phyloP scores from a whole-genome alignment of 2,113 vertebrate species.

The Myrmecobius fasciatus region DNA sequence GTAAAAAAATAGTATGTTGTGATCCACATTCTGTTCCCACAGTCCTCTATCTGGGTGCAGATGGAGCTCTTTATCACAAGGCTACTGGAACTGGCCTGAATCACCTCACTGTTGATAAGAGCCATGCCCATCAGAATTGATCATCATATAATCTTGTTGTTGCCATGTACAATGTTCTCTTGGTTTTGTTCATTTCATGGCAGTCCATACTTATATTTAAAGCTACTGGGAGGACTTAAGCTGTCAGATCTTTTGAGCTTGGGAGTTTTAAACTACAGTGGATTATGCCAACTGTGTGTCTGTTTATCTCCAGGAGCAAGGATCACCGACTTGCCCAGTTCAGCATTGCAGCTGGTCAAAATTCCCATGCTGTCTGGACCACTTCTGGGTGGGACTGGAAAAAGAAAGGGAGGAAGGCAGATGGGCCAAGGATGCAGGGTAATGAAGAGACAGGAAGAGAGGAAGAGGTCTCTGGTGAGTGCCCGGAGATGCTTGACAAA shows the following conservation, averaged over 20 bases:
- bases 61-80: too few species aligned
- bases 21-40: too few species aligned
- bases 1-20: too few species aligned
- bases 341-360: not conserved
- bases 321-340: not conserved
- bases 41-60: too few species aligned
- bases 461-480: not conserved
- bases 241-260: not conserved
- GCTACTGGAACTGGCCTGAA: too few species aligned
- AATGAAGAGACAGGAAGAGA: not conserved
- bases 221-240: not conserved
- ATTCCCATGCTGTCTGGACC: not conserved
- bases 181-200: not conserved
- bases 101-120: too few species aligned
- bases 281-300: not conserved
- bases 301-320: not conserved
- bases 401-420: not conserved
- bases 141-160: too few species aligned
- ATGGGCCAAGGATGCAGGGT: not conserved
- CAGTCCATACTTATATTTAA: not conserved
- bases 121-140: too few species aligned
- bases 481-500: not conserved
- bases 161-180: too few species aligned
- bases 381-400: not conserved
- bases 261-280: not conserved